phyloP scores from a whole-genome alignment of 2,113 vertebrate genomes.

The Gnathochromis pfefferi region DNA sequence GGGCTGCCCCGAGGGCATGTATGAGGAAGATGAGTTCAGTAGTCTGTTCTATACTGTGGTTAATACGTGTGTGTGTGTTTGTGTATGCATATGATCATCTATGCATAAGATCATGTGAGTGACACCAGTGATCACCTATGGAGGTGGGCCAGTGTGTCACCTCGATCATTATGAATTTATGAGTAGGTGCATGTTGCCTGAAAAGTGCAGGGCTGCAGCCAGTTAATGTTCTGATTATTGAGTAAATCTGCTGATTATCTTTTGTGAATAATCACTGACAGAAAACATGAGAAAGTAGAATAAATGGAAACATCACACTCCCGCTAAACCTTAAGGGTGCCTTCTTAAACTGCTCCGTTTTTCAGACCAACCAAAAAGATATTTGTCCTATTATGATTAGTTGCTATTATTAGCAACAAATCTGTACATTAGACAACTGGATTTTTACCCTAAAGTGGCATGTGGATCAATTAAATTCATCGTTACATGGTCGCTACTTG shows the following conservation, averaged over 20 bases:
- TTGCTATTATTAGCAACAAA: not conserved
- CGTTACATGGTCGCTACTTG: not conserved
- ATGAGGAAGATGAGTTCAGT: not conserved
- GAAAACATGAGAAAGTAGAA: not conserved
- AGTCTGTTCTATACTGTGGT: not conserved
- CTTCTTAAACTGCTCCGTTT: not conserved
- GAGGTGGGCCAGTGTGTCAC: not conserved
- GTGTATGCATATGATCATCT: not conserved
- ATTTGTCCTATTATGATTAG: not conserved
- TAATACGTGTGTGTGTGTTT: not conserved
- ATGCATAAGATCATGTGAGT: not conserved
- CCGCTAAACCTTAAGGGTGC: not conserved
- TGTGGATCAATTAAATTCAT: not conserved
- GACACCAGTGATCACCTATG: slow-evolving; percentile 11
- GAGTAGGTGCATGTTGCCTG: not conserved
- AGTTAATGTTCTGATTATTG: not conserved
- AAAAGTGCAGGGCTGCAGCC: not conserved
- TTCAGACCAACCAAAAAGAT: not conserved
- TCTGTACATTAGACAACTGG: too few species aligned
- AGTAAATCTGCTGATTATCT: not conserved
- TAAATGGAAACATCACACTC: not conserved
- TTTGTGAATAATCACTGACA: not conserved
- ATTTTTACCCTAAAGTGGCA: not conserved
- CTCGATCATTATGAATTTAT: not conserved
- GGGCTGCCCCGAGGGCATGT: not conserved